phyloP scores from a whole-genome alignment of 1,140 invertebrate species.

The Trissolcus basalis region DNA sequence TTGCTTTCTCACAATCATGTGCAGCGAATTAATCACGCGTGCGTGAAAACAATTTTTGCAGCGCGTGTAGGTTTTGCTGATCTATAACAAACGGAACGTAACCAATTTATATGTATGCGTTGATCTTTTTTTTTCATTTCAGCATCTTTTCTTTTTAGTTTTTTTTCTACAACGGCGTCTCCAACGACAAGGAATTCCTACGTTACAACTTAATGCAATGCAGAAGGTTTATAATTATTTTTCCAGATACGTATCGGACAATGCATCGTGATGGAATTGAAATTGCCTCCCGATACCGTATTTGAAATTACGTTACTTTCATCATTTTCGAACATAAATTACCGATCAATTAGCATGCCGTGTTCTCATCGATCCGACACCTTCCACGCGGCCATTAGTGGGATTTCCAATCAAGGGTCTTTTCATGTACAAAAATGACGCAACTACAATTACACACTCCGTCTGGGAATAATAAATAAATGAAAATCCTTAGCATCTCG shows the following conservation, averaged over 20 bases:
- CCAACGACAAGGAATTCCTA: background rate
- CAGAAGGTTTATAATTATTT: background rate
- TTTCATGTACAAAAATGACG: background rate
- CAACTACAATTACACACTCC: too few relatives aligned
- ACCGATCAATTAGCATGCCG: conserved; percentile 21
- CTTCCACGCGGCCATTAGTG: background rate
- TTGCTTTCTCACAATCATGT: conserved; percentile 23
- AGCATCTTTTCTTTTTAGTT: too few relatives aligned
- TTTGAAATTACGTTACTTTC: conserved; percentile 11
- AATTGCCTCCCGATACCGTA: conserved; percentile 5
- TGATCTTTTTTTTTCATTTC: background rate
- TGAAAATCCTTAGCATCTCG: too few relatives aligned
- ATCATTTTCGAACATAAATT: conserved; percentile 12
- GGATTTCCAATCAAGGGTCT: conserved; percentile 5
- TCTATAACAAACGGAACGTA: conserved; percentile 6
- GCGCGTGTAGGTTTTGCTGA: conserved; percentile 3
- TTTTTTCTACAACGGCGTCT: too few relatives aligned
- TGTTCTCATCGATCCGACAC: conserved; percentile 17
- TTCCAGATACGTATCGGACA: conserved; percentile 16
- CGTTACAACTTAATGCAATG: background rate
- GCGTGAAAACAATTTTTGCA: conserved; percentile 5
- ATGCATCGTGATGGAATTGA: conserved; percentile 12
- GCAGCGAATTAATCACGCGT: conserved; percentile 5
- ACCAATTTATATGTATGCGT: background rate
- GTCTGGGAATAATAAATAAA: too few relatives aligned